phyloP scores from a whole-genome alignment of 2,113 vertebrate species.

The Eudyptes chrysolophus region DNA sequence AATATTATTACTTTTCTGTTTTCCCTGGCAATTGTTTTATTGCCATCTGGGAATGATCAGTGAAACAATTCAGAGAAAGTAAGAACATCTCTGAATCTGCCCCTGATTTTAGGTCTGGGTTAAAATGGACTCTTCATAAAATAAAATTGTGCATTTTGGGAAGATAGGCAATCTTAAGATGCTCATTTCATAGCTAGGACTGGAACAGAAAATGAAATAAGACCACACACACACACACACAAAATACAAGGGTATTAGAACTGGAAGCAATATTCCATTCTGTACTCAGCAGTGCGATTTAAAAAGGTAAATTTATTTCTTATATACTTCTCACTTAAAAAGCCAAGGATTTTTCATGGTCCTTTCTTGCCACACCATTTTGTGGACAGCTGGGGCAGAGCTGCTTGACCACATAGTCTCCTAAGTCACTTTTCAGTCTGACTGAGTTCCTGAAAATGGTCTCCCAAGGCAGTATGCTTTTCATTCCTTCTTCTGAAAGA shows the following conservation, averaged over 20 bases:
- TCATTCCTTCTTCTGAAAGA: not conserved
- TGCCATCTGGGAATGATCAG: slow-evolving; percentile 35
- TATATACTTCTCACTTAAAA: not conserved
- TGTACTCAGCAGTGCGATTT: not conserved
- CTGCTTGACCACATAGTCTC: not conserved
- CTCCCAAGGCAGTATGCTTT: fast-evolving
- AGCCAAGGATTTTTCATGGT: not conserved
- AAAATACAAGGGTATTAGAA: not conserved
- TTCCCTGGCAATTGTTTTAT: slow-evolving; percentile 46
- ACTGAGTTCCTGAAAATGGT: not conserved
- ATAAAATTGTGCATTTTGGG: not conserved
- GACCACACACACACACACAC: not conserved
- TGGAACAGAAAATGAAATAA: not conserved
- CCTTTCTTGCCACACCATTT: not conserved
- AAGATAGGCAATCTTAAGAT: not conserved
- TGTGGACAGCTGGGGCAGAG: not conserved
- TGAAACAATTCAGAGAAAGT: not conserved
- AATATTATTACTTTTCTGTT: slow-evolving; percentile 39
- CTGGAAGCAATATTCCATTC: not conserved
- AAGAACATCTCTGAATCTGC: not conserved
- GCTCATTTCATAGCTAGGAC: not conserved
- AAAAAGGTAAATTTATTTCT: not conserved
- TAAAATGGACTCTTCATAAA: slow-evolving; percentile 30
- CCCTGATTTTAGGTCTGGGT: not conserved
- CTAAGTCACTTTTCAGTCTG: not conserved